phyloP scores from a whole-genome alignment of 92 coral and sea anemone genomes.

The Phenganax marumi region DNA sequence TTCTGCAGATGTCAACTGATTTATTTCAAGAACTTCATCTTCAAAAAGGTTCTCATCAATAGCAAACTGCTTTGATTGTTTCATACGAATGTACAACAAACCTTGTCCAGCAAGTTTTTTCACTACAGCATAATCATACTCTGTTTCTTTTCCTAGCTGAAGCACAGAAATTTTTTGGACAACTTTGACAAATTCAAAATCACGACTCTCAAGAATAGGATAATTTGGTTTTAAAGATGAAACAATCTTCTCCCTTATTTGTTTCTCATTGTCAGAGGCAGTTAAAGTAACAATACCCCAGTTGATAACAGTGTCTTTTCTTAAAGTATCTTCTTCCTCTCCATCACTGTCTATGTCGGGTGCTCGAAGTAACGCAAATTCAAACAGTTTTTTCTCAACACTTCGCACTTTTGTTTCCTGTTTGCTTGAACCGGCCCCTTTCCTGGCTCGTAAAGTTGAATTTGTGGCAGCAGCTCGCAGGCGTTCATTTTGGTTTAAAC shows the following conservation, averaged over 20 bases:
- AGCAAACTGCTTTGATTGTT: too few species aligned
- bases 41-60: too few species aligned
- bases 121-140: constrained; percentile 34
- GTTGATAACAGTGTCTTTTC: neutral
- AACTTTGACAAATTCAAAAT: constrained; percentile 58
- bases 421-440: neutral
- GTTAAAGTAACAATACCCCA: constrained; percentile 7
- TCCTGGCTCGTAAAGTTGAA: neutral
- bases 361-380: constrained; percentile 54
- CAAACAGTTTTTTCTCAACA: constrained; percentile 47
- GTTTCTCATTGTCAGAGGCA: constrained; percentile 9
- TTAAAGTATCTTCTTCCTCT: constrained; percentile 15
- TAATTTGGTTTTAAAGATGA: constrained; percentile 48
- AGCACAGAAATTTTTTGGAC: constrained; percentile 56
- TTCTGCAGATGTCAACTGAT: too few species aligned
- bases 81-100: too few species aligned
- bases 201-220: constrained; percentile 32
- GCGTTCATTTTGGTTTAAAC: constrained; percentile 45
- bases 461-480: constrained; percentile 44
- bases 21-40: too few species aligned
- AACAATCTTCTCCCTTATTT: constrained; percentile 27
- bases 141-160: constrained; percentile 34
- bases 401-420: constrained; percentile 23
- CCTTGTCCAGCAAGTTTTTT: too few species aligned
- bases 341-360: constrained; percentile 25